Evolutionary conservation across 2,888 invertebrate species (phyloP).

Genomic region (Phyllotreta cruciferae): DNA sequence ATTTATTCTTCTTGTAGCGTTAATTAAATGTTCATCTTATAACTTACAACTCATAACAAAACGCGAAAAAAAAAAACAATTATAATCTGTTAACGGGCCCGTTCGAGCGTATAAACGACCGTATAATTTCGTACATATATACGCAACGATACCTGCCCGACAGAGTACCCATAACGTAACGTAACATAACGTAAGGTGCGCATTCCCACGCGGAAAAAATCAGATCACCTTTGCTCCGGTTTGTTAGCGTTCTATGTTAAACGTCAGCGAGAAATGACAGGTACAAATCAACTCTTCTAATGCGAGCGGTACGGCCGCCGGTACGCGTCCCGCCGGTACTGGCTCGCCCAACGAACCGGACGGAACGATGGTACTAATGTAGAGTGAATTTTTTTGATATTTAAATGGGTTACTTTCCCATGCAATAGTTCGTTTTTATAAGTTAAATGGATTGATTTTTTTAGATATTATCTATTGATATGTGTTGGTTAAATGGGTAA

Average conservation of each 20-base stretch:
- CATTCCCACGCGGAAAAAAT: constrained; percentile 14
- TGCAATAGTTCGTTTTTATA: too few species aligned
- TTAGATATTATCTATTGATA: too few species aligned
- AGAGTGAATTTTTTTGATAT: background rate
- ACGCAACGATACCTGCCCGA: constrained; percentile 2
- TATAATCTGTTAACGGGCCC: too few species aligned
- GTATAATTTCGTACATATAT: too few species aligned
- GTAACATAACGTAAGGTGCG: background rate
- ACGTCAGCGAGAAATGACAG: constrained; percentile 47
- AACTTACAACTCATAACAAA: too few species aligned
- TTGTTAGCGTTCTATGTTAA: constrained; percentile 17
- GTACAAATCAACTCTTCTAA: constrained; percentile 53
- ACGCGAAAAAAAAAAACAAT: too few species aligned
- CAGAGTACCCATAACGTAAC: background rate
- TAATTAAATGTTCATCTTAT: too few species aligned
- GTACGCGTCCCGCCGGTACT: background rate
- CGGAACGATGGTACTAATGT: constrained; percentile 6
- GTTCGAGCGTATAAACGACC: too few species aligned
- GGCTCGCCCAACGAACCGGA: too few species aligned
- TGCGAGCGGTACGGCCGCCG: constrained; percentile 37
- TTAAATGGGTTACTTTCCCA: background rate
- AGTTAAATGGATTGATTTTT: too few species aligned
- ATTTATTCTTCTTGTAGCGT: too few species aligned
- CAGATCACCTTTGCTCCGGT: constrained; percentile 14
- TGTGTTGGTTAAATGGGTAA: too few species aligned